Conservation (phyloP, 2,888 invertebrate species). For the Leptopilina syphax region DNA sequence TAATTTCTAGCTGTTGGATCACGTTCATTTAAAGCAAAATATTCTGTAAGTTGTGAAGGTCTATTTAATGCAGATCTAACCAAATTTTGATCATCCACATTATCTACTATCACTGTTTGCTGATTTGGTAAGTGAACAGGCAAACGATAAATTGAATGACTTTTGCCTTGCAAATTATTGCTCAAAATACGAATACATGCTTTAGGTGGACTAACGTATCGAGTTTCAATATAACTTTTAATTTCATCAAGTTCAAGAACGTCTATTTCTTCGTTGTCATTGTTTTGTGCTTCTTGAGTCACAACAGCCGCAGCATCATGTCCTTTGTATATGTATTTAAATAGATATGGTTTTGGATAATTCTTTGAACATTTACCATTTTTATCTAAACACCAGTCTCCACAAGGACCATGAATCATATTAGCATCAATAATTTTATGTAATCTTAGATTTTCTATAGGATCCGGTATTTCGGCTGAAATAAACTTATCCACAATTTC, state of each 20-base stretch:
- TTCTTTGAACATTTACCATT: neutral
- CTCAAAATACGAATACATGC: constrained; percentile 24
- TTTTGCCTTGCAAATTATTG: constrained; percentile 31
- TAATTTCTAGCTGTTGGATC: neutral
- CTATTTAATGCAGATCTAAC: neutral
- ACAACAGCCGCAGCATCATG: too few relatives aligned
- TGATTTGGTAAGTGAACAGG: constrained; percentile 66
- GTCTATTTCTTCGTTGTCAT: neutral
- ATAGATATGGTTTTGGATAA: neutral
- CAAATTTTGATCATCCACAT: neutral
- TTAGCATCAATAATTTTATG: neutral
- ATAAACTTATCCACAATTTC: constrained; percentile 50
- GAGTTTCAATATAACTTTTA: constrained; percentile 8
- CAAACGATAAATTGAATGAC: constrained; percentile 50
- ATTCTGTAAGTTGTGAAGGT: constrained; percentile 17
- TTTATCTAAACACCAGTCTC: constrained; percentile 54
- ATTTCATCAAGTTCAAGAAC: constrained; percentile 26
- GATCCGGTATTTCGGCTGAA: constrained; percentile 58
- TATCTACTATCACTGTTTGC: constrained; percentile 46
- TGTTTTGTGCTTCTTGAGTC: neutral
- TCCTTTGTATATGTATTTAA: neutral
- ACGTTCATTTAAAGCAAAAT: constrained; percentile 29
- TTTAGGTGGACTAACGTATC: constrained; percentile 7
- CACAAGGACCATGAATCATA: constrained; percentile 65
- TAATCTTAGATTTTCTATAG: constrained; percentile 13